Evolutionary conservation across 2,888 invertebrate genomes (phyloP).

Genomic region (Drosophila merina): DNA sequence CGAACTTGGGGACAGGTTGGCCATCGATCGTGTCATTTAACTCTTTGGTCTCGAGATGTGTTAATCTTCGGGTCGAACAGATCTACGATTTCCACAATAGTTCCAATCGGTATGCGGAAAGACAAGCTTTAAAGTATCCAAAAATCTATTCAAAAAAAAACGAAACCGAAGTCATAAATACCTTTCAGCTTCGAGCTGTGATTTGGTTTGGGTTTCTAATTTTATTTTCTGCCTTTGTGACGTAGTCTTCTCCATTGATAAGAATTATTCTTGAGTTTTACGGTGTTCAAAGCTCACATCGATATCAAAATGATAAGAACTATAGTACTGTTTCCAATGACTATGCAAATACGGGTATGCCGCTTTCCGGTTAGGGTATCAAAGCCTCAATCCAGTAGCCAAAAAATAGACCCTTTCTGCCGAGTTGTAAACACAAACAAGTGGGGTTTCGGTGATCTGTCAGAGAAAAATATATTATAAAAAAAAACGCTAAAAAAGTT

Average conservation of each 20-base stretch:
- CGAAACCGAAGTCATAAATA: neutral
- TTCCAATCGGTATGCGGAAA: slow-evolving; percentile 60
- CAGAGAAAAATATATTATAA: slow-evolving; percentile 33
- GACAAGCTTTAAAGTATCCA: slow-evolving; percentile 36
- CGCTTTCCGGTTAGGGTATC: slow-evolving; percentile 3
- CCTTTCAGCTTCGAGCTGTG: neutral
- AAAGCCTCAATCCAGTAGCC: slow-evolving; percentile 43
- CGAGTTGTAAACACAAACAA: slow-evolving; percentile 35
- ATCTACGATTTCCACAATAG: slow-evolving; percentile 56
- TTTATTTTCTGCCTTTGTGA: slow-evolving; percentile 7
- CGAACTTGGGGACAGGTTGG: slow-evolving; percentile 59
- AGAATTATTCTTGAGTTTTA: slow-evolving; percentile 23
- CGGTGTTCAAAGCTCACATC: slow-evolving; percentile 26
- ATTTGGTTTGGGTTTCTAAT: neutral
- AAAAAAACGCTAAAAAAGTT: neutral
- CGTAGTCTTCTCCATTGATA: slow-evolving; percentile 15
- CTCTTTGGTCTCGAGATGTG: slow-evolving; percentile 51
- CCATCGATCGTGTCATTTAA: slow-evolving; percentile 70
- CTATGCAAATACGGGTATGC: neutral
- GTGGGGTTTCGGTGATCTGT: slow-evolving; percentile 65
- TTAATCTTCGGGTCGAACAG: slow-evolving; percentile 59
- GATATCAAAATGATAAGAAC: slow-evolving; percentile 16
- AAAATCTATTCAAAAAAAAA: slow-evolving; percentile 15
- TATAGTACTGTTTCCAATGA: slow-evolving; percentile 6
- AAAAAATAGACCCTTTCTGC: slow-evolving; percentile 7